These are phyloP conservation scores for Endomychus coccineus DNA, from an alignment of 2,888 invertebrate genomes.

Conservation along the genomic window DNA sequence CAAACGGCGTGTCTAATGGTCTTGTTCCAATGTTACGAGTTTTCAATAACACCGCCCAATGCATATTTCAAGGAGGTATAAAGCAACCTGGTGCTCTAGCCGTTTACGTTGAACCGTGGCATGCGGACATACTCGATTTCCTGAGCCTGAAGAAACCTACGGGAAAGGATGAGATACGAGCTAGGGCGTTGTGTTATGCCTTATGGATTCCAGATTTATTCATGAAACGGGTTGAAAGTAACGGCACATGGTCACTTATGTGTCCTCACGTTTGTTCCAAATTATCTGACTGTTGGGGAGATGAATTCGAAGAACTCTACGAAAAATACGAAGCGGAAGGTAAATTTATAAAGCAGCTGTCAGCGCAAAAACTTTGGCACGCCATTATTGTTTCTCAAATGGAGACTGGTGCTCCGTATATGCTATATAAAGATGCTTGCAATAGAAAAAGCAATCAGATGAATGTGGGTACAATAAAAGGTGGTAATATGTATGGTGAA, in stretches of 20 bases:
- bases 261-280: constrained; percentile 52
- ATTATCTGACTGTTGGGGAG: constrained; percentile 52
- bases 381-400: constrained; percentile 53
- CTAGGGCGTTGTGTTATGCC: constrained; percentile 55
- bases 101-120: constrained; percentile 60
- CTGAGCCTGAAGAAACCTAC: constrained; percentile 54
- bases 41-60: constrained; percentile 53
- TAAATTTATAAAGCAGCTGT: constrained; percentile 53
- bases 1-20: constrained; percentile 56
- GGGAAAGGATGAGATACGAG: constrained; percentile 53
- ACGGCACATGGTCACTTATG: constrained; percentile 54
- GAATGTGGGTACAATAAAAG: constrained; percentile 59
- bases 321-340: constrained; percentile 46
- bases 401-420: constrained; percentile 59
- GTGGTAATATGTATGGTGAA: constrained; percentile 59
- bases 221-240: constrained; percentile 50
- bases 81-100: constrained; percentile 59
- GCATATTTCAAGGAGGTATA: constrained; percentile 57
- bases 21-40: constrained; percentile 56
- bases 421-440: constrained; percentile 53
- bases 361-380: constrained; percentile 86
- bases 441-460: constrained; percentile 58
- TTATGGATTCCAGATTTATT: constrained; percentile 59
- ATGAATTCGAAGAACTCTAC: constrained; percentile 54
- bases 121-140: constrained; percentile 56